These are phyloP conservation scores for Aegotheles bennettii DNA, from an alignment of 2,113 vertebrate species.

Conservation along the genomic window DNA sequence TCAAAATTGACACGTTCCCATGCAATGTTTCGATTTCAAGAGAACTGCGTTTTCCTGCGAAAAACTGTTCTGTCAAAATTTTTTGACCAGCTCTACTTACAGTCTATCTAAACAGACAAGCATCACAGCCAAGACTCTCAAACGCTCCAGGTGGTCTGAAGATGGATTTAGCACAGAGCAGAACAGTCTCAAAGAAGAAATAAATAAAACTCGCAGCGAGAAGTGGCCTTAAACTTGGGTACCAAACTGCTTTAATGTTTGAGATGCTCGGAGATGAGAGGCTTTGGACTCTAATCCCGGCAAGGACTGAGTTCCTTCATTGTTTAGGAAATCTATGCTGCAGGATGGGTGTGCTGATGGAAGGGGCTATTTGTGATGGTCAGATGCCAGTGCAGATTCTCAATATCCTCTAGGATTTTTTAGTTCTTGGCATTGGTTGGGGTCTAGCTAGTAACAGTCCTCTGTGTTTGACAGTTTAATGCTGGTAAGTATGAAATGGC, in stretches of 20 bases:
- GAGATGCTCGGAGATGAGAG: background rate
- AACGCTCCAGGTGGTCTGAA: constrained; percentile 55
- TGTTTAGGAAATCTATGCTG: background rate
- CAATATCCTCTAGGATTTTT: background rate
- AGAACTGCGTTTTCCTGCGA: background rate
- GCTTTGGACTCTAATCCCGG: background rate
- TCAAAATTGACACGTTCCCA: constrained; percentile 33
- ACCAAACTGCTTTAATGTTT: background rate
- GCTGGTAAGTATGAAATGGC: background rate
- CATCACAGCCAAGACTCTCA: constrained; percentile 40
- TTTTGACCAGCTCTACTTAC: constrained; percentile 53
- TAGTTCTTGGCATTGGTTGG: background rate
- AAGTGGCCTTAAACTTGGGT: background rate
- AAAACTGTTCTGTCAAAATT: constrained; percentile 58
- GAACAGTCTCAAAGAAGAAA: constrained; percentile 38
- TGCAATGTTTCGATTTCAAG: background rate
- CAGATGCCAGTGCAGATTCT: background rate
- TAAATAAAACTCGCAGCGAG: constrained; percentile 31
- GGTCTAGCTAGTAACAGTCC: background rate
- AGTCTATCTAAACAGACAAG: constrained; percentile 52
- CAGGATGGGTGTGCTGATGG: background rate
- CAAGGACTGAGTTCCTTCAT: background rate
- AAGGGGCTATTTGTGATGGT: background rate
- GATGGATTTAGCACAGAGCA: constrained; percentile 55
- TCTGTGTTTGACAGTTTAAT: background rate